phyloP scores from a whole-genome alignment of 1,140 invertebrate species.

The Drosophila sucinea region DNA sequence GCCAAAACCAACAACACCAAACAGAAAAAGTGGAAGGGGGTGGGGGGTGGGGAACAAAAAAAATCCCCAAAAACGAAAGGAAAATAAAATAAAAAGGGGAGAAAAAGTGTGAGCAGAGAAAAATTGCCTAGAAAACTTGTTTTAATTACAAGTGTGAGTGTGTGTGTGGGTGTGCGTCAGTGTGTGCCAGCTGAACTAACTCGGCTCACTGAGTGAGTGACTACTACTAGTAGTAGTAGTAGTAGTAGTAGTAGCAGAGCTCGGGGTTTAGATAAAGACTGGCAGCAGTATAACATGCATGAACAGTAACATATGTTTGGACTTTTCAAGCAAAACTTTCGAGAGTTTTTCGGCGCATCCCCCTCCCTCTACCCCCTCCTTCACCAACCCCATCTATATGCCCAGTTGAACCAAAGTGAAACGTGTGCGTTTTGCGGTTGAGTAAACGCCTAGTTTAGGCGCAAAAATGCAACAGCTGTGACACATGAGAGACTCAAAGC shows the following conservation, averaged over 20 bases:
- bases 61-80: conserved; percentile 3
- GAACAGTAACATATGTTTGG: conserved; percentile 76
- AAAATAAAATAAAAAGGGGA: conserved; percentile 14
- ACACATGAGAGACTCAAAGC: conserved; percentile 22
- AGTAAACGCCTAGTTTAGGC: conserved; percentile 73
- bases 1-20: conserved; percentile 17
- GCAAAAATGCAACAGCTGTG: conserved; percentile 71
- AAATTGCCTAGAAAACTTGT: conserved; percentile 76
- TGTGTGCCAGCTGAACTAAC: conserved; percentile 19
- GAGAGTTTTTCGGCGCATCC: conserved; percentile 32
- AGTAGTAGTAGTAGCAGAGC: not conserved
- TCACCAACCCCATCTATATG: not conserved
- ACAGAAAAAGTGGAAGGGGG: not conserved
- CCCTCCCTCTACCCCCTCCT: not conserved
- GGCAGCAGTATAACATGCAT: conserved; percentile 57
- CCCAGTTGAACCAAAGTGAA: conserved; percentile 32
- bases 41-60: too few species aligned
- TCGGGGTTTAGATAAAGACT: conserved; percentile 11
- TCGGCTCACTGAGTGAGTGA: conserved; percentile 24
- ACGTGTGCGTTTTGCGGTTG: conserved; percentile 73
- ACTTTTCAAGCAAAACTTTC: conserved; percentile 69
- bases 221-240: not conserved
- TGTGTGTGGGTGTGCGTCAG: not conserved
- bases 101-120: conserved; percentile 37
- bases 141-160: conserved; percentile 65